These are phyloP conservation scores for Pterostichus niger DNA, from an alignment of 2,888 invertebrate genomes.

Conservation along the genomic window DNA sequence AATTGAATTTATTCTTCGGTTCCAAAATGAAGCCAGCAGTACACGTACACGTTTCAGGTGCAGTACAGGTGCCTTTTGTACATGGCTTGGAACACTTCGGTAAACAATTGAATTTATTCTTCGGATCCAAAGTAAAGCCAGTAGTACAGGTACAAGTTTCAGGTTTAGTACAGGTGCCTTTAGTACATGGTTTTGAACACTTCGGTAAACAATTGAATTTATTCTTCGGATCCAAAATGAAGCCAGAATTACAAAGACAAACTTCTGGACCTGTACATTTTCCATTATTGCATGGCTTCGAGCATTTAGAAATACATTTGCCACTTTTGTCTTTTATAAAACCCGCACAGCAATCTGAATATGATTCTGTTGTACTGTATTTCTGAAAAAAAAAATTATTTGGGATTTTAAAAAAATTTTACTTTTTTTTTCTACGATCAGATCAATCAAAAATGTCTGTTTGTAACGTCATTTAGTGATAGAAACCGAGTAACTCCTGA, in stretches of 20 bases:
- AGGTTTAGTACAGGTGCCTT: slow-evolving; percentile 74
- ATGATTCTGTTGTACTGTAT: slow-evolving; percentile 14
- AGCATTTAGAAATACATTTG: slow-evolving; percentile 68
- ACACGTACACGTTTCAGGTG: slow-evolving; percentile 69
- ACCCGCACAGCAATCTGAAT: slow-evolving; percentile 40
- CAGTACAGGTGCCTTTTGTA: slow-evolving; percentile 71
- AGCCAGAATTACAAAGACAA: slow-evolving; percentile 72
- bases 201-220: slow-evolving; percentile 70
- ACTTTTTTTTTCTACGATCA: no score
- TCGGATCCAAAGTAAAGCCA: slow-evolving; percentile 78
- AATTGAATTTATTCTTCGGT: slow-evolving; percentile 68
- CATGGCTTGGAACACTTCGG: slow-evolving; percentile 75
- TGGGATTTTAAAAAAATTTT: no score
- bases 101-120: slow-evolving; percentile 73
- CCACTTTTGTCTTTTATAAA: slow-evolving; percentile 30
- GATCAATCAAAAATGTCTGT: no score
- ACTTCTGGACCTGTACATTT: slow-evolving; percentile 69
- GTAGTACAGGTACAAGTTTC: slow-evolving; percentile 77
- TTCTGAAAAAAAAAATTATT: slow-evolving; percentile 14
- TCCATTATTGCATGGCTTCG: slow-evolving; percentile 69
- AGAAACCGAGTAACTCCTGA: no score
- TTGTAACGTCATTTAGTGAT: no score
- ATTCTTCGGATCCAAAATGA: slow-evolving; percentile 68
- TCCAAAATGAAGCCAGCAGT: slow-evolving; percentile 78
- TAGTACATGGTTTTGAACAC: slow-evolving; percentile 70